Evolutionary conservation across 2,888 invertebrate genomes (phyloP).

Genomic region (Bombyx huttoni): DNA sequence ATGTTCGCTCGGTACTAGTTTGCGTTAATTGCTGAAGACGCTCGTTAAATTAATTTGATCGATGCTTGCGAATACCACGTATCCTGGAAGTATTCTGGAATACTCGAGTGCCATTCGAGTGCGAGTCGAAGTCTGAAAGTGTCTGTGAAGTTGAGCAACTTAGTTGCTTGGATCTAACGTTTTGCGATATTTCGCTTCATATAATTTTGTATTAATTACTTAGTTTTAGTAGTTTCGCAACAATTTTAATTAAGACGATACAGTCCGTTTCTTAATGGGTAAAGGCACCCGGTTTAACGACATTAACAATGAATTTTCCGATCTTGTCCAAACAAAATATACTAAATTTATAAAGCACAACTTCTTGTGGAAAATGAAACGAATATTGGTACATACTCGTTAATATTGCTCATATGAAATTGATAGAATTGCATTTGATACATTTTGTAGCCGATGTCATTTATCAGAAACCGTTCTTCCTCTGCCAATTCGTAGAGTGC

Average conservation of each 20-base stretch:
- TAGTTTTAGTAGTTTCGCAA: no score
- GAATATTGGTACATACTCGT: neutral
- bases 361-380: no score
- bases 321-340: no score
- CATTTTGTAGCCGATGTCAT: neutral
- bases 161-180: neutral
- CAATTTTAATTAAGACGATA: no score
- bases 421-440: neutral
- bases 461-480: slow-evolving; percentile 1
- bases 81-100: neutral
- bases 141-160: neutral
- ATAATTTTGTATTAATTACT: no score
- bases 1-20: neutral
- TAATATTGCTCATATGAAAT: neutral
- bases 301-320: no score
- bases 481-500: slow-evolving; percentile 5
- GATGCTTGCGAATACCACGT: neutral
- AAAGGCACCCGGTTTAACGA: no score
- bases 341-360: no score
- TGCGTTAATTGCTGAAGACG: neutral
- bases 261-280: no score
- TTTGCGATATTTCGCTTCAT: no score
- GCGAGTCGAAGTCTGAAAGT: neutral
- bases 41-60: neutral
- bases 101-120: neutral